Evolutionary conservation across 2,797 vertebrate genomes (phyloP).

Genomic region (Philypnodon macrostomus): DNA sequence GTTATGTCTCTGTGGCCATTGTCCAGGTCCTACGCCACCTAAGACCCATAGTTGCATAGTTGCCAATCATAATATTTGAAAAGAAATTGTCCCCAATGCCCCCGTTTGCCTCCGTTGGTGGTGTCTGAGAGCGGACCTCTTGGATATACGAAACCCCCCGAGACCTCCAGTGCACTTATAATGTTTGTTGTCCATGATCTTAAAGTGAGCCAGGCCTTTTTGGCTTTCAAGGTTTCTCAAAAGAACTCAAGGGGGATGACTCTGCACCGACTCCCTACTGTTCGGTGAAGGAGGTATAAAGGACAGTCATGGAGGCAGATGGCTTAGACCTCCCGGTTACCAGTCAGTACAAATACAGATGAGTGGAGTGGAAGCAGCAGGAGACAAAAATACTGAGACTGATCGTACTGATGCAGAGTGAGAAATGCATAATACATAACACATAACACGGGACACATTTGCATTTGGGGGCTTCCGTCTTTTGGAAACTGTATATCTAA

Average conservation of each 20-base stretch:
- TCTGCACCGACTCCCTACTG: conserved; percentile 26
- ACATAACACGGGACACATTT: neutral
- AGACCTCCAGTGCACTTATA: conserved; percentile 11
- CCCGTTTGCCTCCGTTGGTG: conserved; percentile 9
- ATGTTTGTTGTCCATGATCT: conserved; percentile 19
- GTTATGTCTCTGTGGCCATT: too few species aligned
- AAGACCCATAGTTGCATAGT: too few species aligned
- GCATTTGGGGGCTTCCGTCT: too few species aligned
- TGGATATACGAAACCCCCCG: conserved; percentile 11
- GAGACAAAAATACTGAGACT: neutral
- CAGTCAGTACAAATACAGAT: conserved; percentile 4
- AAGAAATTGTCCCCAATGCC: neutral
- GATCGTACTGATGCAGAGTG: neutral
- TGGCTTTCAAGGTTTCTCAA: conserved; percentile 1
- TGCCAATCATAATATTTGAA: too few species aligned
- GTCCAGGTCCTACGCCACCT: too few species aligned
- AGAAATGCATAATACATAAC: neutral
- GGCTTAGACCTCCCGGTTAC: conserved; percentile 14
- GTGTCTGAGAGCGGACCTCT: conserved; percentile 4
- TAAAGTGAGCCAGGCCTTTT: conserved; percentile 12
- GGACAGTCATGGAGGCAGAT: neutral
- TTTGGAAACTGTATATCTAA: too few species aligned
- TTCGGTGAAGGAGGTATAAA: conserved; percentile 21
- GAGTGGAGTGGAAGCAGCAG: neutral
- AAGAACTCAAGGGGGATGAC: conserved; percentile 18